Base-by-base conservation (phyloP, 1,140 invertebrate species). In the Tetraneura akinire region DNA sequence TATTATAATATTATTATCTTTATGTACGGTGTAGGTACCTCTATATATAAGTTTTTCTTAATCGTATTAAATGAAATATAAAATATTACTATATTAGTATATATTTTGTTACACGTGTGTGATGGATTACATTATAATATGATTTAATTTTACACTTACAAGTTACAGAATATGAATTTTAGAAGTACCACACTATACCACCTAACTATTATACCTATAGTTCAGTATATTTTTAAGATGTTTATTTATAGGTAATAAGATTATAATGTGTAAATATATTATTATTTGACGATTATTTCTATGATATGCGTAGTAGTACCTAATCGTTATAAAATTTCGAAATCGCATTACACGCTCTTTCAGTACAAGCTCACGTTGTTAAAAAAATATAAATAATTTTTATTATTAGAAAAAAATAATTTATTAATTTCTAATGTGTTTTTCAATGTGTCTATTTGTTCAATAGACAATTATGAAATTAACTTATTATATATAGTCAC, bases 301-400 rank as follows among this genome's bases (percentile, higher is more conserved):
- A 53, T 32, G 49, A 74, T 37, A 55, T 32, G 49, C 71, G 49
- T 21, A 55, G 8, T 57, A 55, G 71, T 5, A n/a, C n/a, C n/a
- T n/a, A 45, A 32, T 74, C 49, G n/a, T 53, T 57, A 32, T 49
- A 42, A 53, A 74, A 53, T 55, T 47, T 74, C 23, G 71, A 53
- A 74, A 57, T 11, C 23, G 32, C 71, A 74, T n/a, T 68, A 47
- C 66, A 68, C 66, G 42, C n/a, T 23, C n/a, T 66, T 80, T 64
- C 78, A 53, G 16, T 53, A 42, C n/a, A 45, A 47, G 21, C 45
- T 68, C 21, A 11, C n/a, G n/a, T 21, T 37, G 21, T 66, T 6
- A 23, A 23, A 66, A n/a, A 37, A 42, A 68, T 45, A 45, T 14
- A 11, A 1, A 21, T 21, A 8, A 26, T 68, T 68, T 68, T 45